Evolutionary conservation across 2,888 invertebrate genomes (phyloP).

Genomic region (Autographa gamma): DNA sequence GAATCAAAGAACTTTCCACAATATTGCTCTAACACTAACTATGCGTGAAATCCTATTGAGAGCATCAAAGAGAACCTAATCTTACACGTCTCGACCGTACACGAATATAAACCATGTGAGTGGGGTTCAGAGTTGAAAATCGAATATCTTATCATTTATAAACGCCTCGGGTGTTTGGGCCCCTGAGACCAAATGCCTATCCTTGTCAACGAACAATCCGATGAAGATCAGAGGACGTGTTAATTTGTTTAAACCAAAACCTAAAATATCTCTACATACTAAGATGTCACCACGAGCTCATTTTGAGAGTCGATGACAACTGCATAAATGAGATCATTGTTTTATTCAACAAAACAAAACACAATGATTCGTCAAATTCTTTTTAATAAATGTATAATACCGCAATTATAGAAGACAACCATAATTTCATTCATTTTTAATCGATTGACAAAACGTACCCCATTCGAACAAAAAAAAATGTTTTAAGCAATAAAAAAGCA

Average conservation of each 20-base stretch:
- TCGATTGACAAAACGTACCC: not conserved
- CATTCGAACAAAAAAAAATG: not conserved
- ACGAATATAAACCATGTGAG: constrained; percentile 52
- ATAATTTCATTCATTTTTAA: constrained; percentile 6
- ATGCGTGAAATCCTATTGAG: constrained; percentile 87
- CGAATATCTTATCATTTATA: constrained; percentile 1
- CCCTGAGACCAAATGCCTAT: constrained; percentile 68
- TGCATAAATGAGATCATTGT: not conserved
- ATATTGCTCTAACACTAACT: constrained; percentile 85
- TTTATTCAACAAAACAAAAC: too few species aligned
- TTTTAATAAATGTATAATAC: not conserved
- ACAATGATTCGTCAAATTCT: not conserved
- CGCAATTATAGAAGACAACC: not conserved
- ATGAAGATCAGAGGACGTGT: not conserved
- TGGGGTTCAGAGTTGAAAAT: constrained; percentile 50
- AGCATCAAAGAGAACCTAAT: constrained; percentile 84
- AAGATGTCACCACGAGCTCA: too few species aligned
- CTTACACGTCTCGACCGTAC: constrained; percentile 49
- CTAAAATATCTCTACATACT: not conserved
- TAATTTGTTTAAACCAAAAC: constrained; percentile 8
- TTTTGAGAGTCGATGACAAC: too few species aligned
- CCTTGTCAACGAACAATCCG: constrained; percentile 59
- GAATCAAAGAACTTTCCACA: constrained; percentile 85
- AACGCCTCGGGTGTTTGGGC: constrained; percentile 63
- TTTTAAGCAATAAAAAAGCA: not conserved